Conservation (phyloP, 2,888 invertebrate species). For the Machimus atricapillus region DNA sequence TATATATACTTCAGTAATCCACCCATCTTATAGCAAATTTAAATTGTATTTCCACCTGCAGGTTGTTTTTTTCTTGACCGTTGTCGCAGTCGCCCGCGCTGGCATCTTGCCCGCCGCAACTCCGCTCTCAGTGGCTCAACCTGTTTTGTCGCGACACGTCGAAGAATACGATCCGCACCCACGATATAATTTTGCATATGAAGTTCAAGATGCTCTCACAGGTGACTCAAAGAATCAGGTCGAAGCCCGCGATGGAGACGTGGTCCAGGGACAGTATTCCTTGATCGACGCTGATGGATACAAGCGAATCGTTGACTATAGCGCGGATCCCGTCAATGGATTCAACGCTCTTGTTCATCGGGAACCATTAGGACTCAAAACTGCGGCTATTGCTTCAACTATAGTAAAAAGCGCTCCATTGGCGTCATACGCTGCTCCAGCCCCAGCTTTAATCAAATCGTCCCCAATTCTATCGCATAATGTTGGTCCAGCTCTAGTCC, state of each 20-base stretch:
- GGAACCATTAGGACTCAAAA: conserved; percentile 47
- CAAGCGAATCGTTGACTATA: conserved; percentile 58
- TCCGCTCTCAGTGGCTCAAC: conserved; percentile 47
- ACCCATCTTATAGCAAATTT: neutral
- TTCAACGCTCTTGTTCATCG: conserved; percentile 60
- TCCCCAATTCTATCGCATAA: neutral
- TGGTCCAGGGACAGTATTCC: conserved; percentile 60
- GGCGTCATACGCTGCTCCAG: neutral
- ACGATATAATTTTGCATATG: conserved; percentile 59
- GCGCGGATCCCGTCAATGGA: conserved; percentile 58
- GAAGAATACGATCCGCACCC: conserved; percentile 58
- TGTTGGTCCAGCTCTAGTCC: neutral
- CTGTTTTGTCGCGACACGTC: conserved; percentile 51
- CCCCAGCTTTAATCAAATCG: neutral
- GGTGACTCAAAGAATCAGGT: conserved; percentile 60
- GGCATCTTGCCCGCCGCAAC: conserved; percentile 48
- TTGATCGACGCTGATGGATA: conserved; percentile 60
- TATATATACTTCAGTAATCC: neutral
- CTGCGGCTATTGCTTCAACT: conserved; percentile 48
- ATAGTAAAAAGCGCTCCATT: neutral
- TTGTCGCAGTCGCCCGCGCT: neutral
- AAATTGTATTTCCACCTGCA: neutral
- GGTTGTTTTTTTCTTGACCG: conserved; percentile 22
- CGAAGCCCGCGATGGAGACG: conserved; percentile 60
- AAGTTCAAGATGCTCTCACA: conserved; percentile 57